Percentiles rank a stretch among this genome's conserved stretches.
These are phyloP conservation scores for Charanyca ferruginea DNA, from an alignment of 2,888 invertebrate species.

Conservation along the genomic window DNA sequence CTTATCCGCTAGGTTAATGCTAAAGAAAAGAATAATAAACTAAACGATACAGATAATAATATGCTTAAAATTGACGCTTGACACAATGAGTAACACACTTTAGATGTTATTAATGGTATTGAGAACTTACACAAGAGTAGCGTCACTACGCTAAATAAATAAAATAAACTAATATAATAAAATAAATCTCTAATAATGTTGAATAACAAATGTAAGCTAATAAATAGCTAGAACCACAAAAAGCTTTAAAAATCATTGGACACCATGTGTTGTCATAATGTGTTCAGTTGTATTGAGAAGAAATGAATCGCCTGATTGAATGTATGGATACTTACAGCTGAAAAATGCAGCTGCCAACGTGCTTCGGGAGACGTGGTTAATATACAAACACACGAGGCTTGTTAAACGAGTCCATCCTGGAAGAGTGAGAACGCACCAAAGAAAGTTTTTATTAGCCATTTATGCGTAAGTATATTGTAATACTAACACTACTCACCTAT, in stretches of 20 bases:
- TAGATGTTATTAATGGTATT: conserved; percentile 42
- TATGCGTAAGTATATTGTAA: conserved; percentile 96
- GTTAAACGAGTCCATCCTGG: conserved; percentile 99
- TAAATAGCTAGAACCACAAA: conserved; percentile 55
- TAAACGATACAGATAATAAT: conserved; percentile 46
- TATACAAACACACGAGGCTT: conserved; percentile 99
- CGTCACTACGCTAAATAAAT: conserved; percentile 59
- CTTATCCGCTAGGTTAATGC: conserved; percentile 69
- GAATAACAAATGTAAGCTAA: conserved; percentile 21
- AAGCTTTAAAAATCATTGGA: conserved; percentile 57
- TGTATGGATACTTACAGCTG: conserved; percentile 92
- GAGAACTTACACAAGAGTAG: conserved; percentile 46
- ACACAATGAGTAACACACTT: conserved; percentile 54
- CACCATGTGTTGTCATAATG: conserved; percentile 62
- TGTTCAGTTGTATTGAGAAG: conserved; percentile 27
- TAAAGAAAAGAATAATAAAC: conserved; percentile 59
- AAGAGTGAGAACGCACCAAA: conserved; percentile 99
- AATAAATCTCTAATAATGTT: conserved; percentile 14
- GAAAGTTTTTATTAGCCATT: conserved; percentile 99
- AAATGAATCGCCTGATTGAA: conserved; percentile 41
- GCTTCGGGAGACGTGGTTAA: conserved; percentile 99
- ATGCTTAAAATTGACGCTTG: conserved; percentile 59
- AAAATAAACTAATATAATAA: conserved; percentile 20
- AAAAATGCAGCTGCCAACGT: conserved; percentile 99
- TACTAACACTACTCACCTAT: neutral